Conservation (phyloP, 2,113 vertebrate genomes). For the Pachypanchax playfairii region DNA sequence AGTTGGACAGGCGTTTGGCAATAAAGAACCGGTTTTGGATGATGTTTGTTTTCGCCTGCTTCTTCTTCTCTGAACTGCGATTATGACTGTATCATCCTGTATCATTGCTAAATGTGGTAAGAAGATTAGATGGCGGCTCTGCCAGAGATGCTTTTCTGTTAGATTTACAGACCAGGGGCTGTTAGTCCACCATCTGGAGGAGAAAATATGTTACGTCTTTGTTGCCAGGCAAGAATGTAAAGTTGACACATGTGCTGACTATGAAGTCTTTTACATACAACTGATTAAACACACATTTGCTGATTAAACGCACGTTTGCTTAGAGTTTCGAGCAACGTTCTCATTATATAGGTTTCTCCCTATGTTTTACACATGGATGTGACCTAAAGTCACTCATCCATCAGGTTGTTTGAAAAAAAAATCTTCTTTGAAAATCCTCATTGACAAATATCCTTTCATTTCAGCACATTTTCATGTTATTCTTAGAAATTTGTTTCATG, state of each 20-base stretch:
- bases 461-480: conserved; percentile 3
- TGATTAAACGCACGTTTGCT: no score
- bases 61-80: conserved; percentile 48
- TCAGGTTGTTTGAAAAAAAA: no score
- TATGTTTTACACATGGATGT: no score
- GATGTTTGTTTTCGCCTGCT: conserved; percentile 55
- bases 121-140: conserved; percentile 60
- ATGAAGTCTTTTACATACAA: conserved; percentile 7
- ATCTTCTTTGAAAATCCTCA: neutral
- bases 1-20: conserved; percentile 7
- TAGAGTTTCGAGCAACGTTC: neutral
- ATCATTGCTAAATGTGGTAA: conserved; percentile 62
- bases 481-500: conserved; percentile 24
- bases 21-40: conserved; percentile 31
- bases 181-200: conserved; percentile 63
- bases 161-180: conserved; percentile 42
- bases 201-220: conserved; percentile 54
- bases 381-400: no score
- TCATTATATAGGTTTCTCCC: no score
- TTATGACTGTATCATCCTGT: conserved; percentile 61
- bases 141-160: conserved; percentile 59
- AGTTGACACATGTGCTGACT: conserved; percentile 22
- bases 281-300: no score
- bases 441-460: conserved; percentile 7
- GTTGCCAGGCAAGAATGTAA: conserved; percentile 50